Conservation (phyloP, 2,113 vertebrate genomes). For the Agelaius tricolor region DNA sequence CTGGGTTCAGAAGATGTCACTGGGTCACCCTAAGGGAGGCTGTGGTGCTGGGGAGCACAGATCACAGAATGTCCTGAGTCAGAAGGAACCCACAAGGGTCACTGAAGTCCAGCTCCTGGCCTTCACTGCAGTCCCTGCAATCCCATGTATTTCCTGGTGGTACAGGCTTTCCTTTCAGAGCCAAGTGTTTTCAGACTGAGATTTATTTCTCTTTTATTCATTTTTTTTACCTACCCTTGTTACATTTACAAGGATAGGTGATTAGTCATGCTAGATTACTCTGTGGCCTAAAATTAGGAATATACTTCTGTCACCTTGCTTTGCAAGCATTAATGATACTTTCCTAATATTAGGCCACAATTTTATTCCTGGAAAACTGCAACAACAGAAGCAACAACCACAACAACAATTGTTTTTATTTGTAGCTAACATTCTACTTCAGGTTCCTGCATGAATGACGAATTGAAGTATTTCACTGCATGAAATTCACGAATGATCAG, state of each 20-base stretch:
- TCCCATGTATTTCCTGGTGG: not conserved
- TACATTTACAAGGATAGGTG: not conserved
- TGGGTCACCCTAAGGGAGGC: not conserved
- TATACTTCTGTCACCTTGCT: not conserved
- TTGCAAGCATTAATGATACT: not conserved
- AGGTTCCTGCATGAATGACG: not conserved
- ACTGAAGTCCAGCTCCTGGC: not conserved
- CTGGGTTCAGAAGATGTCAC: not conserved
- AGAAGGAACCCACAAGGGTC: not conserved
- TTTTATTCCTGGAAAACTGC: not conserved
- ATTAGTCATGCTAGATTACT: not conserved
- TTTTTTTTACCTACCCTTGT: not conserved
- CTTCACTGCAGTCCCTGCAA: not conserved
- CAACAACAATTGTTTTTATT: not conserved
- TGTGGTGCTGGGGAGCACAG: not conserved
- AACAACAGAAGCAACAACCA: not conserved
- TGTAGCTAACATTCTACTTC: not conserved
- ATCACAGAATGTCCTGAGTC: not conserved
- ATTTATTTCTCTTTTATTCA: not conserved
- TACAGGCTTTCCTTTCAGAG: not conserved
- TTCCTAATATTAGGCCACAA: not conserved
- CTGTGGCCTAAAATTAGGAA: not conserved
- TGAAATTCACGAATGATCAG: fast-evolving
- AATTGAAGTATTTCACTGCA: not conserved
- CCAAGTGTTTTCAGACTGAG: not conserved